Evolutionary conservation across 2,888 invertebrate species (phyloP).

Genomic region (Mesorhabditis sp.): DNA sequence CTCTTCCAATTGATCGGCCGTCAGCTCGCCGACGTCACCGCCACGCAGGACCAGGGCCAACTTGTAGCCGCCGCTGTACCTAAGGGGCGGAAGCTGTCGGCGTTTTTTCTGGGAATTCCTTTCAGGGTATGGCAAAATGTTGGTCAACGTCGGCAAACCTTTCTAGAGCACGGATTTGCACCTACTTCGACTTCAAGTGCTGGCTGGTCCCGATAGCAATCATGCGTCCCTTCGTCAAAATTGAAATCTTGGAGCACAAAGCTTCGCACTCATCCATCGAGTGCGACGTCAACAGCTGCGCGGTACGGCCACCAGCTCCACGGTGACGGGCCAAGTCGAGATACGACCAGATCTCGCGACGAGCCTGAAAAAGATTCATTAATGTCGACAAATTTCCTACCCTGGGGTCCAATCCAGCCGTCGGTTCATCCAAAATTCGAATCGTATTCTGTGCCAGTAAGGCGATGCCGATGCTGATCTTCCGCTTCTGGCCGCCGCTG

Average conservation of each 20-base stretch:
- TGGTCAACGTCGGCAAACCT: too few species aligned
- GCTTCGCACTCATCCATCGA: conserved; percentile 54
- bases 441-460: conserved; percentile 71
- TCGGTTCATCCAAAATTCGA: conserved; percentile 65
- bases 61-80: too few species aligned
- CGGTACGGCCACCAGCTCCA: conserved; percentile 11
- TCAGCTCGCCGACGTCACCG: too few species aligned
- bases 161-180: neutral
- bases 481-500: conserved; percentile 56
- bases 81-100: too few species aligned
- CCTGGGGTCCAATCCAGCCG: conserved; percentile 37
- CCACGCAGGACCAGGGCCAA: too few species aligned
- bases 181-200: conserved; percentile 47
- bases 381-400: conserved; percentile 57
- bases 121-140: too few species aligned
- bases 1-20: too few species aligned
- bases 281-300: conserved; percentile 63
- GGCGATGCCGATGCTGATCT: conserved; percentile 74
- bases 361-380: conserved; percentile 60
- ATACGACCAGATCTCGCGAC: conserved; percentile 65
- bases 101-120: too few species aligned
- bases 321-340: conserved; percentile 25
- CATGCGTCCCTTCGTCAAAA: conserved; percentile 50
- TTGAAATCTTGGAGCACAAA: conserved; percentile 51
- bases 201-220: conserved; percentile 51